phyloP scores from a whole-genome alignment of 2,113 vertebrate genomes.

The Mobula birostris region DNA sequence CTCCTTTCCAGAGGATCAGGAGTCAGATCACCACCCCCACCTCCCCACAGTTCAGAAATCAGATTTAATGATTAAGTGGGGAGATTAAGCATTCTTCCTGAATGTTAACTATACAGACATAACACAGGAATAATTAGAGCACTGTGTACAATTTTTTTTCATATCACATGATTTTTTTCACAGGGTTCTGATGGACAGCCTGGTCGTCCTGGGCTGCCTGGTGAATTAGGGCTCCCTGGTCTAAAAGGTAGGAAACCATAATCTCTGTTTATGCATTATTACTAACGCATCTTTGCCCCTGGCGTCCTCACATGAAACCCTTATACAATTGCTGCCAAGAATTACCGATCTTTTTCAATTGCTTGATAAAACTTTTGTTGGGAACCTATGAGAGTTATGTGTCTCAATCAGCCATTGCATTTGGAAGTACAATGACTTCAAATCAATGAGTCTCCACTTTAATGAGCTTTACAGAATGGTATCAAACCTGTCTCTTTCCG shows the following conservation, averaged over 20 bases:
- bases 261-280: background rate
- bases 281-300: background rate
- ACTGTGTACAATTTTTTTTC: background rate
- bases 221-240: conserved; percentile 63
- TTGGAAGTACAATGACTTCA: background rate
- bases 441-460: background rate
- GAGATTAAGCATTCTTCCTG: too few relatives aligned
- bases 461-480: background rate
- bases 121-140: background rate
- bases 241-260: conserved; percentile 68
- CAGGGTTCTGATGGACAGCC: conserved; percentile 71
- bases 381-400: background rate
- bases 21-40: too few relatives aligned
- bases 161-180: background rate
- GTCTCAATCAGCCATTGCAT: too few relatives aligned
- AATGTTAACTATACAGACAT: background rate
- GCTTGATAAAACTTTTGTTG: background rate
- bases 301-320: background rate
- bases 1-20: too few relatives aligned
- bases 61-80: too few relatives aligned
- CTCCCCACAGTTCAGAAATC: too few relatives aligned
- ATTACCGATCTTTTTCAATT: background rate
- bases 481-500: background rate
- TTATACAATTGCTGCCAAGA: background rate
- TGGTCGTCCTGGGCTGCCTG: conserved; percentile 60